Evolutionary conservation across 53 echinoderm and acorn worm species (phyloP).

Genomic region (Astropecten irregularis): DNA sequence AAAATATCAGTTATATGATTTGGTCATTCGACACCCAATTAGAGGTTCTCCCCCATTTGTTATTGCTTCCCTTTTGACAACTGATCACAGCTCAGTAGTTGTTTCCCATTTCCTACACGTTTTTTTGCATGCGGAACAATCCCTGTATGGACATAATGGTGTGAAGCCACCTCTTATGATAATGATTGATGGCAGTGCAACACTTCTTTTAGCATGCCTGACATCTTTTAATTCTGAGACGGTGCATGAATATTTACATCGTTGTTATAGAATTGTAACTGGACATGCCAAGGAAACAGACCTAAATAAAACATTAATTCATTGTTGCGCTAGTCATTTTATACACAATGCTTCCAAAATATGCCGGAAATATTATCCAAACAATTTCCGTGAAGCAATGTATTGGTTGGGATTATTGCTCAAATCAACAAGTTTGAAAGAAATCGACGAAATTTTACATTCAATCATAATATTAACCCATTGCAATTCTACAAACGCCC

Average conservation of each 20-base stretch:
- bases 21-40: background rate
- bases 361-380: too few species aligned
- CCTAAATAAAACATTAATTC: too few species aligned
- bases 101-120: background rate
- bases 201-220: background rate
- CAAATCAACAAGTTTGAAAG: too few species aligned
- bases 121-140: conserved; percentile 8
- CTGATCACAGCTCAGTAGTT: background rate
- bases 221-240: background rate
- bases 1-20: conserved; percentile 13
- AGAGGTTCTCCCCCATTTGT: background rate
- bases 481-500: too few species aligned
- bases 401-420: too few species aligned
- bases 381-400: too few species aligned
- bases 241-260: background rate
- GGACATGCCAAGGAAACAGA: too few species aligned
- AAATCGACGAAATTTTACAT: too few species aligned
- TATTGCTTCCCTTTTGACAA: background rate
- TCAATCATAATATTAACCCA: too few species aligned
- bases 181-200: conserved; percentile 8
- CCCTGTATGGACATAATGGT: background rate
- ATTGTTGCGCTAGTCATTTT: too few species aligned
- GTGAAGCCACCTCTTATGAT: background rate
- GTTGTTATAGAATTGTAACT: background rate
- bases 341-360: too few species aligned